Conservation (phyloP, 2,113 vertebrate species). For the Alces alces region DNA sequence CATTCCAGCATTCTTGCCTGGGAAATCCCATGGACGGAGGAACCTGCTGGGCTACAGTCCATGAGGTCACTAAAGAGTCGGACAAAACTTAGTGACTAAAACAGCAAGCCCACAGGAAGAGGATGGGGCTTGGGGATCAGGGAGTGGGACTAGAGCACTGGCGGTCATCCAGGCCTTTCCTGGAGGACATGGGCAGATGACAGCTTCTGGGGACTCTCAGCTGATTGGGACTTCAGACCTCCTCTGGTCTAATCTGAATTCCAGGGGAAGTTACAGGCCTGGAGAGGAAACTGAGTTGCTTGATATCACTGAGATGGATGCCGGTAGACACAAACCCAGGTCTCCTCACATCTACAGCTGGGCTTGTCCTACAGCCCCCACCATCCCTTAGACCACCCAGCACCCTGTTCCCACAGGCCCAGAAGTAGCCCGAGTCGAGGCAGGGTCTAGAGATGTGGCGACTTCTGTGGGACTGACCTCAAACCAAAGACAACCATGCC, state of each 20-base stretch:
- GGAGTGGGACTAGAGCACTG: background rate
- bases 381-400: background rate
- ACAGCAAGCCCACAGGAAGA: background rate
- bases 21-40: background rate
- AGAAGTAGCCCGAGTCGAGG: background rate
- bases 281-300: background rate
- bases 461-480: background rate
- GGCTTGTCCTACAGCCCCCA: background rate
- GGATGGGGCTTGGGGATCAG: background rate
- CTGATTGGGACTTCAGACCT: background rate
- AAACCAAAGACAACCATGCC: background rate
- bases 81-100: background rate
- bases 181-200: background rate
- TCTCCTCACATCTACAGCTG: background rate
- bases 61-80: background rate
- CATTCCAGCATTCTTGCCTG: background rate
- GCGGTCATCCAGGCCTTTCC: background rate
- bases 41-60: background rate
- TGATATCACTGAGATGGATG: background rate
- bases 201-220: background rate
- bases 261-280: background rate
- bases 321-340: accelerated
- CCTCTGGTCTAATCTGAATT: background rate
- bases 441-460: background rate
- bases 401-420: background rate